Percentiles rank a stretch among this genome's conserved stretches.
Conservation (phyloP, 2,113 vertebrate species). For the Anhinga rufa region DNA sequence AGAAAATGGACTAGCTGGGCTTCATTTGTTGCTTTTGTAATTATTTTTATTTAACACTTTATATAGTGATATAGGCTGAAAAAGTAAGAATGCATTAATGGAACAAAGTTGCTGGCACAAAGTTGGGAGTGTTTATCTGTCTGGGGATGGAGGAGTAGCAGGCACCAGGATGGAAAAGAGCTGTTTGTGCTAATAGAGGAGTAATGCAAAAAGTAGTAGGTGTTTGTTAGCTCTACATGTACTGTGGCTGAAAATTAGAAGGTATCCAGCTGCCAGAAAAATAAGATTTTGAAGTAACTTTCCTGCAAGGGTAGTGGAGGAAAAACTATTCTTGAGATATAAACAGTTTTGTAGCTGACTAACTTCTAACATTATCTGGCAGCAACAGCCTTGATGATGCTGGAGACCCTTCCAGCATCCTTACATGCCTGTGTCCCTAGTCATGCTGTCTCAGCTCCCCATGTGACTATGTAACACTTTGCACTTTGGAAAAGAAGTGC, state of each 20-base stretch:
- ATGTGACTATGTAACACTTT: fast-evolving
- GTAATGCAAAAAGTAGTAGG: background rate
- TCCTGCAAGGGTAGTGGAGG: background rate
- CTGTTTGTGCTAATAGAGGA: background rate
- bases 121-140: background rate
- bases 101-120: background rate
- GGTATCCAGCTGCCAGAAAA: background rate
- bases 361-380: background rate
- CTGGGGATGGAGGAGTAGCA: background rate
- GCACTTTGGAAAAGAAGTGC: background rate
- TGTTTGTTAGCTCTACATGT: background rate
- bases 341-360: too few relatives aligned
- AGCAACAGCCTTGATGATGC: background rate
- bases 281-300: background rate
- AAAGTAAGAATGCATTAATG: background rate
- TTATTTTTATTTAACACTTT: background rate
- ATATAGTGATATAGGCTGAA: background rate
- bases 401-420: background rate
- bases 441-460: fast-evolving
- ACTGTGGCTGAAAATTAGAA: background rate
- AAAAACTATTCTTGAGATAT: background rate
- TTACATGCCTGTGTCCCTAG: background rate
- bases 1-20: fast-evolving
- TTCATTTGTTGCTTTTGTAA: background rate
- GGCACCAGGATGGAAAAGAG: background rate